Percentiles rank a stretch among this genome's conserved stretches.
These are phyloP conservation scores for Andinoacara biseriatus DNA, from an alignment of 2,113 vertebrate species.

Conservation along the genomic window DNA sequence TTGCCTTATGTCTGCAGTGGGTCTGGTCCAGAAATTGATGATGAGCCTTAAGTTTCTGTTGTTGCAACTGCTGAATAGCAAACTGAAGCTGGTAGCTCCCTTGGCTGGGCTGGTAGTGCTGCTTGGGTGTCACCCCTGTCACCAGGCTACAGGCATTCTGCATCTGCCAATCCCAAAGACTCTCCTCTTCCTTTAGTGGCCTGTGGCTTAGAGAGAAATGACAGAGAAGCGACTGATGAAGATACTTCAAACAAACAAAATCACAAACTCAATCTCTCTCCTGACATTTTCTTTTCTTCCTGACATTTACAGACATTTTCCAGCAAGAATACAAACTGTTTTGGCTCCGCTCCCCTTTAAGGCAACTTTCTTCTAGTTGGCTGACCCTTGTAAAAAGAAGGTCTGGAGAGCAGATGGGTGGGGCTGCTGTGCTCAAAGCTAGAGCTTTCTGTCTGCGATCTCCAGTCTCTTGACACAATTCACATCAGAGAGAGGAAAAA, in stretches of 20 bases:
- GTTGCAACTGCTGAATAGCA: slow-evolving; percentile 89
- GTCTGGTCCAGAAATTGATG: slow-evolving; percentile 85
- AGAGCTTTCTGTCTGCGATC: neutral
- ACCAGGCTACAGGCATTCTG: slow-evolving; percentile 74
- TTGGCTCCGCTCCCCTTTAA: neutral
- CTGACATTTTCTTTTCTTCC: no score
- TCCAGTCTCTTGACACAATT: neutral
- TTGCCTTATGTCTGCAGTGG: slow-evolving; percentile 84
- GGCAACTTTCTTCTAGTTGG: neutral
- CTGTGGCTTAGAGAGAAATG: slow-evolving; percentile 62
- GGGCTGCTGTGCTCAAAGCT: neutral
- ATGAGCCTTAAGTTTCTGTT: slow-evolving; percentile 85
- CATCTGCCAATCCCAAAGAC: slow-evolving; percentile 76
- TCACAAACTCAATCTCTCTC: neutral
- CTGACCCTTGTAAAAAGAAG: neutral
- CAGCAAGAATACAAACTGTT: neutral
- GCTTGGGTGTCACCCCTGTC: slow-evolving; percentile 67
- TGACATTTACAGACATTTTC: neutral
- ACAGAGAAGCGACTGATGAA: neutral
- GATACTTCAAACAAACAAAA: neutral
- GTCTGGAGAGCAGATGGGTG: neutral
- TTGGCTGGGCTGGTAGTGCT: slow-evolving; percentile 70
- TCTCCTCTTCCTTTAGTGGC: slow-evolving; percentile 66
- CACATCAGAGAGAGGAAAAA: neutral
- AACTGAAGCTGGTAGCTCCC: slow-evolving; percentile 88